phyloP scores from a whole-genome alignment of 2,797 vertebrate genomes.

The Macropus fuliginosus region DNA sequence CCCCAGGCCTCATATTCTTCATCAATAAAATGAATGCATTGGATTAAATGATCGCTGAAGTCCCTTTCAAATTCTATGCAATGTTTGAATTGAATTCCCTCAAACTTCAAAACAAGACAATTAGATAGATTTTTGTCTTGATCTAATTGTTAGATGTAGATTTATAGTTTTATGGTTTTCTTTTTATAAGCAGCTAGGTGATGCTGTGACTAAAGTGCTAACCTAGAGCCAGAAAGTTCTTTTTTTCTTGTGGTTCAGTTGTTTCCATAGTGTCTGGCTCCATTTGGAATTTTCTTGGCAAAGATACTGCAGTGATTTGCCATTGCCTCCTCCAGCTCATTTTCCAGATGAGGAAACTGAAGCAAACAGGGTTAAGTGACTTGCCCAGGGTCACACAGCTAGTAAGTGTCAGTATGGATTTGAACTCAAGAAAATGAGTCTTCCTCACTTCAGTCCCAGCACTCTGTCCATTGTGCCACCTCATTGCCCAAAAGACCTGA shows the following conservation, averaged over 20 bases:
- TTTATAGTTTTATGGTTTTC: neutral
- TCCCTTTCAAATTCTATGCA: neutral
- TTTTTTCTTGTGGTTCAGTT: neutral
- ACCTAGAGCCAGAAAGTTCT: neutral
- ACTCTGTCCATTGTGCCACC: too few species aligned
- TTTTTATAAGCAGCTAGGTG: constrained; percentile 9
- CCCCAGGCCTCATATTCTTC: neutral
- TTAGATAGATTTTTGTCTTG: neutral
- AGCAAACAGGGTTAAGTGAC: neutral
- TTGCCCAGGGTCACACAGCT: too few species aligned
- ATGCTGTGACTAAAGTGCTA: neutral
- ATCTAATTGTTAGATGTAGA: neutral
- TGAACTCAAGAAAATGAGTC: neutral
- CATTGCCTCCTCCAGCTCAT: neutral
- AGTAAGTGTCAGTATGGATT: neutral
- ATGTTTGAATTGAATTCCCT: neutral
- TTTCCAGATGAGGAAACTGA: neutral
- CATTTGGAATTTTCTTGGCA: neutral
- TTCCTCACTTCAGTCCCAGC: neutral
- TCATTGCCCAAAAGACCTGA: neutral
- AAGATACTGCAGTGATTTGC: neutral
- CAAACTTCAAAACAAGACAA: constrained; percentile 1
- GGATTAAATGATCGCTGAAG: neutral
- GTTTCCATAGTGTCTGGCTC: neutral
- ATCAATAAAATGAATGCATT: neutral